Conservation (phyloP, 2,113 vertebrate genomes). For the Cephalopholis sonnerati region DNA sequence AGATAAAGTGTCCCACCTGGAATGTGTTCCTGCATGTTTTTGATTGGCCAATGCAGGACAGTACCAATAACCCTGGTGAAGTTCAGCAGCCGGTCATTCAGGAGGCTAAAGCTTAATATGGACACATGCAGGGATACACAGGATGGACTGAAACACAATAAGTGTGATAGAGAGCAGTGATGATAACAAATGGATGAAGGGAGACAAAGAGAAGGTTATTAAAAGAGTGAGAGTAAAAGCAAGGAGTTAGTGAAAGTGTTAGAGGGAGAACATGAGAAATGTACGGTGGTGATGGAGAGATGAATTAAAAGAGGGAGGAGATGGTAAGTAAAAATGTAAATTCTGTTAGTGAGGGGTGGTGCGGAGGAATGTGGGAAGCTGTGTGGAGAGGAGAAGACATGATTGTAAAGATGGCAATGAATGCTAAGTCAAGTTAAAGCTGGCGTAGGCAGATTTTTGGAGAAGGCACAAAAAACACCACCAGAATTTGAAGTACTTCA, state of each 20-base stretch:
- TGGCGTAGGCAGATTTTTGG: too few species aligned
- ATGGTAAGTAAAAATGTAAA: background rate
- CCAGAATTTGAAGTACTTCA: too few species aligned
- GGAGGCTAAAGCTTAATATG: background rate
- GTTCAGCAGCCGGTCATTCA: too few species aligned
- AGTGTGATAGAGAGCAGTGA: background rate
- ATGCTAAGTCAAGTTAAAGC: background rate
- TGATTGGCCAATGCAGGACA: background rate
- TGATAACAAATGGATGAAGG: background rate
- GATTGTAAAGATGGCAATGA: background rate
- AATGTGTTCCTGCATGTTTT: too few species aligned
- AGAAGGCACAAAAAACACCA: too few species aligned
- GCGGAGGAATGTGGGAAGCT: background rate
- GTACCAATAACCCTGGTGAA: too few species aligned
- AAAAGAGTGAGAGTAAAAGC: background rate
- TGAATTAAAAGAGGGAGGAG: too few species aligned
- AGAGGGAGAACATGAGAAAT: too few species aligned
- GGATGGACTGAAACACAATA: background rate
- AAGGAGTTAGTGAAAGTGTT: too few species aligned
- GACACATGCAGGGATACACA: background rate
- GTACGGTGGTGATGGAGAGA: too few species aligned
- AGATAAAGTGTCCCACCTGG: background rate
- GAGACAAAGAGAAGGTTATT: background rate
- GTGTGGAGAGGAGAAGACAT: background rate
- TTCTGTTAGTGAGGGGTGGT: background rate